Evolutionary conservation across 2,797 vertebrate species (phyloP).

Genomic region (Betta splendens): DNA sequence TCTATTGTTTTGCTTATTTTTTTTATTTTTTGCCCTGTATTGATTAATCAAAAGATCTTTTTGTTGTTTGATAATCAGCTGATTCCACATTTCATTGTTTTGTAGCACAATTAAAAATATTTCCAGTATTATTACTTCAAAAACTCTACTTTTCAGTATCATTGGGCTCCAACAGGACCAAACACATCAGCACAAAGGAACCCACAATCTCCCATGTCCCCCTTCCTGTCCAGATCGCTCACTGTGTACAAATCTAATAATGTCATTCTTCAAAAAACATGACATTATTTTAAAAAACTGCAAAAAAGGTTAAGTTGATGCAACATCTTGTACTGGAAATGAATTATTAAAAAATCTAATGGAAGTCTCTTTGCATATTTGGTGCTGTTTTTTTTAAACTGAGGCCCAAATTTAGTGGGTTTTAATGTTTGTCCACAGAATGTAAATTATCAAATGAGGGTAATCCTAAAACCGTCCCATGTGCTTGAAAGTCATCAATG

Average conservation of each 20-base stretch:
- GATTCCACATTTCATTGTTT: constrained; percentile 33
- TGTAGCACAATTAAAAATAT: constrained; percentile 28
- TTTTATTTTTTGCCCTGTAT: constrained; percentile 34
- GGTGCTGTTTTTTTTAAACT: too few species aligned
- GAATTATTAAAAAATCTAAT: constrained; percentile 83
- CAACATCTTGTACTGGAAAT: constrained; percentile 78
- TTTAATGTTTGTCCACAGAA: background rate
- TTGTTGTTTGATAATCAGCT: constrained; percentile 47
- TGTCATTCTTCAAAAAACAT: constrained; percentile 67
- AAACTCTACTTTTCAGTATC: background rate
- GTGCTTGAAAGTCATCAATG: too few species aligned
- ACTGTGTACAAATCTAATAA: constrained; percentile 79
- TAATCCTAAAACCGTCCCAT: background rate
- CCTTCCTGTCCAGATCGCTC: constrained; percentile 68
- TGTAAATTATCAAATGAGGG: too few species aligned
- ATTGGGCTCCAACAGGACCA: constrained; percentile 38
- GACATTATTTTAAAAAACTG: constrained; percentile 19
- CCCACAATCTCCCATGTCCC: constrained; percentile 3
- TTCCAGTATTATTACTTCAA: constrained; percentile 19
- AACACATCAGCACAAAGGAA: constrained; percentile 39
- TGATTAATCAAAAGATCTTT: constrained; percentile 26
- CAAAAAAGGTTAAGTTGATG: constrained; percentile 25
- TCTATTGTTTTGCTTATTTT: constrained; percentile 19
- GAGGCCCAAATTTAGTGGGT: background rate
- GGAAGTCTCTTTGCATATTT: constrained; percentile 5